Evolutionary conservation across 2,113 vertebrate species (phyloP), one percentile per base, ranked within the genome.

Genomic region (Suricata suricatta): DNA sequence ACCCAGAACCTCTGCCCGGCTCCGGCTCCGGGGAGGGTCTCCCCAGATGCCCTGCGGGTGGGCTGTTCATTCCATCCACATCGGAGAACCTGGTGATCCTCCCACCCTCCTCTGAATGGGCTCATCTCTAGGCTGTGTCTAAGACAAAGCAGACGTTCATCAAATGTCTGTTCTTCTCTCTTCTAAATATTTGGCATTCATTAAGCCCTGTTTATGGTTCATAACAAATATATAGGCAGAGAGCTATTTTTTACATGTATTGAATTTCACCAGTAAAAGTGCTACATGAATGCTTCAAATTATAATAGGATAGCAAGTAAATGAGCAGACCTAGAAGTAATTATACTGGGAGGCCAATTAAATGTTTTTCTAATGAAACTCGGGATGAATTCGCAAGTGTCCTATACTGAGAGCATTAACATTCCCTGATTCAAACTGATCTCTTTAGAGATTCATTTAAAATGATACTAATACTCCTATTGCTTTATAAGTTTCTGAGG

Each of bases 401-500:
- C 44, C 21, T 29, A 47, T 44, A n/a, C n/a, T 33, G 60, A 76
- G 64, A 90, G 31, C 0, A 25, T 11, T 80, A 47, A 11, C 11
- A 33, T 72, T 72, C 25, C 44, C 38, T 29, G 25, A 72, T 29
- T 91, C 64, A 88, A 80, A 93, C 17, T 25, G 41, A 52, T 95
- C 52, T 91, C 41, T 90, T 76, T 66, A 83, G 71, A 97, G 71
- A 97, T 69, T 95, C 27, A 68, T 76, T 96, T 71, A 72, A 86
- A 86, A 77, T 74, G 52, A 11, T 80, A 38, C 44, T 66, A 60
- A 47, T 81, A 41, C 25, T 93, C 23, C 27, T 35, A 57, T 33
- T 83, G 60, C 38, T 79, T 81, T 83, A 29, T 72, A 68, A 38
- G 89, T 92, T 90, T 63, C 90, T 76, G 17, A 87, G 14, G 66